Evolutionary conservation across 2,888 invertebrate species (phyloP), one percentile per base, ranked within the genome.

Genomic region (Heliconius ethilla): DNA sequence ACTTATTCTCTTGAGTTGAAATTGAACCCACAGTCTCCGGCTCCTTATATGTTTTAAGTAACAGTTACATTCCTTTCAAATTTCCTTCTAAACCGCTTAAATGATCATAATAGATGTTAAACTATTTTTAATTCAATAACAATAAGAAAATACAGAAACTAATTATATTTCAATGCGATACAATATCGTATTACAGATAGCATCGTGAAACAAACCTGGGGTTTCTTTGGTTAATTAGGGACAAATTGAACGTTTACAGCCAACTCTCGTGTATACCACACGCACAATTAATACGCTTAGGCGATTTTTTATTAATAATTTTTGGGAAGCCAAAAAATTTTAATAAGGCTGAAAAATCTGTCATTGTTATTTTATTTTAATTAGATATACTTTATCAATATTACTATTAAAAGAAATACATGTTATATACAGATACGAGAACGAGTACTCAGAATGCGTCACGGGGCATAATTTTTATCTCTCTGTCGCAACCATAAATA

Each of bases 171-270:
- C 73, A 80, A 82, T 62, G 79, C 84, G 78, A 76, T 84, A 83
- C 83, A 82, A 81, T 87, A 87, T 90, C 86, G 77, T 76, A 82
- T 91, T 90, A 85, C 90, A 80, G 88, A 89, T 88, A 85, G 82
- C 84, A 89, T 89, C 87, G 85, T 40, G 89, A 83, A 85, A 82
- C 83, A 83, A 85, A 88, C 88, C 90, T 89, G 89, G 85, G 84
- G 86, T 87, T 89, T 84, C 87, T 88, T 88, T 83, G 85, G 87
- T 87, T 92, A 91, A 92, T 92, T 92, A 90, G 89, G 85, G 85
- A 87, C 89, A 88, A 92, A 92, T 91, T 92, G 89, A 90, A 91
- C 91, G 89, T 89, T 91, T 88, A 89, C 89, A 89, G 87, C 87
- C 85, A 83, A 85, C 87, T 86, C 83, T 84, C 83, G 82, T 82